A percentile compares a stretch with the other conserved stretches of the same genome.
Evolutionary conservation across 2,888 invertebrate genomes (phyloP).

Genomic region (Mantis religiosa): DNA sequence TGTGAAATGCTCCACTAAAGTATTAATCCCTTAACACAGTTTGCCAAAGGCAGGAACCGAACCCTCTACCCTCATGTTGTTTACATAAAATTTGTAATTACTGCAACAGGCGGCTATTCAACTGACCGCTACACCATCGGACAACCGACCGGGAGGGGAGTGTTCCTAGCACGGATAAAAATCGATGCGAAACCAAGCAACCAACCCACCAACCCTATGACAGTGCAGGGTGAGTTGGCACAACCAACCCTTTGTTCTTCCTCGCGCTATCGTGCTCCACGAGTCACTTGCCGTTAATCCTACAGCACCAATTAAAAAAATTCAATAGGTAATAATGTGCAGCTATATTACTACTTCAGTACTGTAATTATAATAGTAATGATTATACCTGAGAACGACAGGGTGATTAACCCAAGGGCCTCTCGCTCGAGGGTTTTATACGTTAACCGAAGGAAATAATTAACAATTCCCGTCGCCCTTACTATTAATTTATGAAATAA

Average conservation of each 20-base stretch:
- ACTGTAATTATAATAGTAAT: too few relatives aligned
- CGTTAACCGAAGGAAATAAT: too few relatives aligned
- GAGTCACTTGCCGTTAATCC: too few relatives aligned
- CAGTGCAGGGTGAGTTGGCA: not conserved
- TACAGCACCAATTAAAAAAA: too few relatives aligned
- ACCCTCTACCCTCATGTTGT: not conserved
- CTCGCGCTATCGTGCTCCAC: not conserved
- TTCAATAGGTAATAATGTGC: too few relatives aligned
- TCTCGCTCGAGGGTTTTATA: too few relatives aligned
- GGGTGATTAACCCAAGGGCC: too few relatives aligned
- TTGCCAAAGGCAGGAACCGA: not conserved
- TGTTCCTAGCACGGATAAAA: not conserved
- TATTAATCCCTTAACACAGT: not conserved
- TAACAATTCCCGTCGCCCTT: too few relatives aligned
- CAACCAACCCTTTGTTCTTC: not conserved
- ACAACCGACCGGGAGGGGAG: not conserved
- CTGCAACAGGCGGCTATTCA: not conserved
- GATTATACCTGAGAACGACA: too few relatives aligned
- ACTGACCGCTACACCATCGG: not conserved
- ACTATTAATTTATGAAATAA: too few relatives aligned
- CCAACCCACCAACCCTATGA: not conserved
- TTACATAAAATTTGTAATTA: not conserved
- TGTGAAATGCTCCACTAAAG: not conserved
- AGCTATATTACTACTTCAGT: too few relatives aligned
- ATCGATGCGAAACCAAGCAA: not conserved